A percentile compares a stretch with the other conserved stretches of the same genome.
phyloP scores from a whole-genome alignment of 1,140 invertebrate genomes.

The Drosophila funebris region DNA sequence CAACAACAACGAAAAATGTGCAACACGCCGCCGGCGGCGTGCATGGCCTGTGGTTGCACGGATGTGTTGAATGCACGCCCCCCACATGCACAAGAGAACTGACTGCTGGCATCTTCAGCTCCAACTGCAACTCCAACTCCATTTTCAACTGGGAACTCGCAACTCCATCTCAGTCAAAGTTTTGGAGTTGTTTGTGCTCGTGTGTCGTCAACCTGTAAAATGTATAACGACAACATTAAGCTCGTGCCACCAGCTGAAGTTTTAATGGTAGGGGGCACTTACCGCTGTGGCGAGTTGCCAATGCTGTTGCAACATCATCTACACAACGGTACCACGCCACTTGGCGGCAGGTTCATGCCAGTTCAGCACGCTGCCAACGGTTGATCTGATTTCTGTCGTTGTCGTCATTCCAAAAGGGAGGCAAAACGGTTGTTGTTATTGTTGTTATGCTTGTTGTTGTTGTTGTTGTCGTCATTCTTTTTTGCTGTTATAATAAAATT shows the following conservation, averaged over 20 bases:
- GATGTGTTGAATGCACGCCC: conserved; percentile 40
- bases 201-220: conserved; percentile 77
- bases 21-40: conserved; percentile 35
- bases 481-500: conserved; percentile 42
- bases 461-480: conserved; percentile 8
- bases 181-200: conserved; percentile 8
- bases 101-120: too few relatives aligned
- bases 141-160: not conserved
- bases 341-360: conserved; percentile 66
- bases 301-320: conserved; percentile 61
- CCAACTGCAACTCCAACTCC: not conserved
- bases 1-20: conserved; percentile 28
- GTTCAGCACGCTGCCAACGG: conserved; percentile 59
- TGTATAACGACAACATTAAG: conserved; percentile 83
- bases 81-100: conserved; percentile 30
- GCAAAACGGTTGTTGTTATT: conserved; percentile 1
- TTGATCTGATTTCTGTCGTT: conserved; percentile 73
- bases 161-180: conserved; percentile 8
- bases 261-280: conserved; percentile 33
- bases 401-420: conserved; percentile 8
- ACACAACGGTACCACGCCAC: conserved; percentile 61
- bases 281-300: conserved; percentile 2
- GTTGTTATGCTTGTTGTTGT: not conserved
- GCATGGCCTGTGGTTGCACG: conserved; percentile 43
- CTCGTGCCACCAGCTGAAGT: conserved; percentile 78